Conservation (phyloP, 1,140 invertebrate genomes). For the Dinoponera quadriceps region DNA sequence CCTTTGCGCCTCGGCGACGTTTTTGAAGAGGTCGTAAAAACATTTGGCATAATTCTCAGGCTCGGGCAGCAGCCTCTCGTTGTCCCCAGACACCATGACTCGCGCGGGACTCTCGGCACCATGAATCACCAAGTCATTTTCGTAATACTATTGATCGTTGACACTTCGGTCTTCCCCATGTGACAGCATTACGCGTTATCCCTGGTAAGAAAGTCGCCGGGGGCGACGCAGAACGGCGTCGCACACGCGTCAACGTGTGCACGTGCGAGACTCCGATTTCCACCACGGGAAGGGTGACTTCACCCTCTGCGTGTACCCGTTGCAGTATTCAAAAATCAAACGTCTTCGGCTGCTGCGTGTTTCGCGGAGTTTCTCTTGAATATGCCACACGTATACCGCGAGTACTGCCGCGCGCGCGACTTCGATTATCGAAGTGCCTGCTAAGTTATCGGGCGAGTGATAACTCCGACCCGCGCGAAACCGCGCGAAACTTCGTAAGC, state of each 20-base stretch:
- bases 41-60: conserved; percentile 86
- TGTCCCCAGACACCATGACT: conserved; percentile 82
- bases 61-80: conserved; percentile 86
- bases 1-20: conserved; percentile 87
- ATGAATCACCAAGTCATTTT: conserved; percentile 83
- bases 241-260: background rate
- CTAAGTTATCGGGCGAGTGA: conserved; percentile 13
- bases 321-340: conserved; percentile 54
- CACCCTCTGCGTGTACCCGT: conserved; percentile 1
- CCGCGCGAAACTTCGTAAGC: conserved; percentile 37
- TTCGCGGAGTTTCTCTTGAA: conserved; percentile 68
- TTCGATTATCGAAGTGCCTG: conserved; percentile 68
- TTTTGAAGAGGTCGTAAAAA: conserved; percentile 87
- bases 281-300: background rate
- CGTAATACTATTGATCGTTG: conserved; percentile 84
- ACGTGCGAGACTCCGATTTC: background rate
- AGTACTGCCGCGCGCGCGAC: conserved; percentile 43
- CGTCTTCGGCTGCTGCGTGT: conserved; percentile 44
- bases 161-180: conserved; percentile 78
- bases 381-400: conserved; percentile 56
- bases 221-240: conserved; percentile 11
- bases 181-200: conserved; percentile 74
- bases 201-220: conserved; percentile 31
- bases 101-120: conserved; percentile 70
- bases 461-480: background rate